A percentile compares a stretch with the other conserved stretches of the same genome.
Conservation (phyloP, 2,888 invertebrate species). For the Phaonia tiefii region DNA sequence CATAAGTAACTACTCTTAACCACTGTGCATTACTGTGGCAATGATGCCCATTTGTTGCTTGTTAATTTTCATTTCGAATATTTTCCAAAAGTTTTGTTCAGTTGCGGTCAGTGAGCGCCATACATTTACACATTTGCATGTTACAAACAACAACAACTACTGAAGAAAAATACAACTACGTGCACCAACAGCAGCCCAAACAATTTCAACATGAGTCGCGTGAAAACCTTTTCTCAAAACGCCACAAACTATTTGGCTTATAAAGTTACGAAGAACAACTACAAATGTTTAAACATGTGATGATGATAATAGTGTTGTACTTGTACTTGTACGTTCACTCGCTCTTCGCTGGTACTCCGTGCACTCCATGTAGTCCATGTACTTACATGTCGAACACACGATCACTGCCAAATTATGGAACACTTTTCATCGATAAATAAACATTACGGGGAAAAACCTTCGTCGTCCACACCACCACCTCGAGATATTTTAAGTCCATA, state of each 20-base stretch:
- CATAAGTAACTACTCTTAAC: no score
- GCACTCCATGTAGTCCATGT: not conserved
- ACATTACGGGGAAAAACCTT: slow-evolving; percentile 22
- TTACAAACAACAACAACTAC: slow-evolving; percentile 58
- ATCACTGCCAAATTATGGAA: slow-evolving; percentile 40
- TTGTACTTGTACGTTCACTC: no score
- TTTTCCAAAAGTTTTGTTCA: slow-evolving; percentile 27
- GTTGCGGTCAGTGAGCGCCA: slow-evolving; percentile 66
- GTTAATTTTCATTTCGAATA: slow-evolving; percentile 13
- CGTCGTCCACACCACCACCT: no score
- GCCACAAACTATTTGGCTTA: slow-evolving; percentile 20
- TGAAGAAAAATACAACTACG: slow-evolving; percentile 35
- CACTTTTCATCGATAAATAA: slow-evolving; percentile 20
- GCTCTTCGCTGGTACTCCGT: no score
- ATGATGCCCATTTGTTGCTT: slow-evolving; percentile 1
- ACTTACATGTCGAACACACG: slow-evolving; percentile 30
- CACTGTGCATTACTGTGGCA: not conserved
- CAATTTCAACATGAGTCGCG: slow-evolving; percentile 40
- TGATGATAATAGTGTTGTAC: no score
- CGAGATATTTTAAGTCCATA: not conserved
- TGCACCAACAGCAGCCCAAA: slow-evolving; percentile 20
- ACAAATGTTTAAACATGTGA: no score
- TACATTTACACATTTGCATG: slow-evolving; percentile 64
- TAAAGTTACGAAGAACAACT: no score
- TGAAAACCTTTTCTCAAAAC: slow-evolving; percentile 33